Evolutionary conservation across 1,140 invertebrate species (phyloP), one percentile per base, ranked within the genome.

Genomic region (Eurosta solidaginis): DNA sequence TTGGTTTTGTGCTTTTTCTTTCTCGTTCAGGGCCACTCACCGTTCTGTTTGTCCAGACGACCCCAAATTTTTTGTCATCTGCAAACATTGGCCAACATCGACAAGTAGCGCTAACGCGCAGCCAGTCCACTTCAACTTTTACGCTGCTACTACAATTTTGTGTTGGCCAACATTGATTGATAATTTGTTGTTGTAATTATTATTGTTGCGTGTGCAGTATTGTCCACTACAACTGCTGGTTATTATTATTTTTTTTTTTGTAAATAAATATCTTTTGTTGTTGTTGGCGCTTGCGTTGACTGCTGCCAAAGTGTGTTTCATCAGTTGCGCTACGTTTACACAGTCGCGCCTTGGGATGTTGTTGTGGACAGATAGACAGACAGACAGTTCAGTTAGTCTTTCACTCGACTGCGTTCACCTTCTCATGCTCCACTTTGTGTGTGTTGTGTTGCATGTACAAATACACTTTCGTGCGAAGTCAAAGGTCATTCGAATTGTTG

Each of bases 11-110:
- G 45, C 75, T 77, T 77, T 49, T 50, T 49, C 75, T 50, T 77
- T 77, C n/a, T n/a, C 75, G n/a, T 77, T 77, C 27, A n/a, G 14
- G 59, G 59, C 59, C 59, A 68, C 22, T 68, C 54, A 59, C 42
- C 42, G 33, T 63, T 74, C 59, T 82, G 83, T 86, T 86, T 86
- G 83, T 84, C 83, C 85, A 86, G 85, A 86, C 85, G 81, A 86
- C 84, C 84, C 83, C 82, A 86, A 86, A 83, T 86, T 77, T 77
- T 79, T 68, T n/a, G 59, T 68, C 59, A 42, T 45, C n/a, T n/a
- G n/a, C n/a, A n/a, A 4, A 22, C 59, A 20, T 10, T 40, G 49
- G 25, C 45, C 42, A 49, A 42, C n/a, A 33, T 45, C 22, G 12
- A 33, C 45, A 33, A 77, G 3, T 22, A 50, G 47, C 75, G 20